Evolutionary conservation across 2,113 vertebrate genomes (phyloP), one percentile per base, ranked within the genome.

Genomic region (Leptodactylus fuscus): DNA sequence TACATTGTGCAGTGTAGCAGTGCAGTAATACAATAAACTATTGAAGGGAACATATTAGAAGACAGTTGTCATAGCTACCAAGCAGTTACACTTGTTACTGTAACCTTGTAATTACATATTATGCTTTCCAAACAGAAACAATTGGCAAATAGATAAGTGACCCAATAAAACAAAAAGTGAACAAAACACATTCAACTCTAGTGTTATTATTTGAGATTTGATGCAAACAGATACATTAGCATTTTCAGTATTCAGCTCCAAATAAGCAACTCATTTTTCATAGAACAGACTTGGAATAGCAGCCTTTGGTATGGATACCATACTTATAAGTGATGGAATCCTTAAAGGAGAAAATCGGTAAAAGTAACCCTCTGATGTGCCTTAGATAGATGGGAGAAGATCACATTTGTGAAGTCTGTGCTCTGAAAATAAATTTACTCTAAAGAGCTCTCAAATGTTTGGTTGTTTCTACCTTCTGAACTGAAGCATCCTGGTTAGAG

Each of bases 61-160:
- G 10, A 55, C 51, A 78, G 75, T 78, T 55, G 75, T n/a, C 51
- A 55, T 78, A 24, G 75, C 18, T 22, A 78, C 75, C 9, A 36
- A 34, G 29, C 49, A 78, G 55, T 44, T 60, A 60, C 4, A 60
- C 34, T 13, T 80, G 53, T 62, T 62, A 24, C n/a, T 44, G 7
- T 81, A 81, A 44, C 55, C 78, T 62, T 81, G 36, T 44, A 41
- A 81, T 62, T 41, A 62, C 34, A 62, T 27, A 65, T 29, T 81
- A 46, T 81, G 34, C 24, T 60, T 81, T 62, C 34, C 78, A 46
- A 60, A 58, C 22, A 41, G 51, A 44, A 60, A 60, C 41, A 48
- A 53, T 22, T 78, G 49, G 51, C 18, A 78, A 55, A 78, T 55
- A 78, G 32, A 78, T 36, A 34, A 55, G 16, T 55, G 49, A 78